Evolutionary conservation across 2,888 invertebrate species (phyloP), one percentile per base, ranked within the genome.

Genomic region (Axea sp.): DNA sequence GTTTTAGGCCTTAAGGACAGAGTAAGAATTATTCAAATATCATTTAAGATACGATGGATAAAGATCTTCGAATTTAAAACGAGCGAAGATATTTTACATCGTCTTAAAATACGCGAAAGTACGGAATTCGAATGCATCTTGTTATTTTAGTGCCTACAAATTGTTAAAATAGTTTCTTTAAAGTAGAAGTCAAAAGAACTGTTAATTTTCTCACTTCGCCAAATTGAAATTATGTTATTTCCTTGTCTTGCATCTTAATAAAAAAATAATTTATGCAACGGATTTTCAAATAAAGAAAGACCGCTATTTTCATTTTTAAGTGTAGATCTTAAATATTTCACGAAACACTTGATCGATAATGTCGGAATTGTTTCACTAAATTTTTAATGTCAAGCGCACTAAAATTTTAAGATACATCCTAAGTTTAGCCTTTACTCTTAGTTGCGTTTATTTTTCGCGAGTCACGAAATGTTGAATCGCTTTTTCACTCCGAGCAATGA

Each of bases 361-460:
- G 4, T 12, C 11, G 26, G 33, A 3, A 39, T 65, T 28, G 9
- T 22, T 8, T n/a, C 41, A 6, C 9, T 60, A 37, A 35, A 69
- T 55, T 72, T 57, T 49, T 26, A 72, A 55, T 14, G 8, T 5
- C 30, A 9, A 15, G 8, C 3, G 64, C 59, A 33, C 37, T 59
- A 53, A 73, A 64, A 53, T 53, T 47, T 60, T 53, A 57, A 73
- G 72, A 60, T 45, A 31, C 60, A 53, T 30, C 45, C 37, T 9
- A 37, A 64, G 43, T 72, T 64, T 55, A 47, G 22, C 19, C 31
- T 51, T 59, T 33, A 11, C 31, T 51, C 43, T 72, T 45, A 59
- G 53, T 67, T 67, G 47, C 55, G 53, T 65, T 65, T 67, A 59
- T 45, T 59, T 53, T 73, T 59, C 19, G 64, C 49, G 6, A 64